These are phyloP conservation scores for Eulemur albifrons DNA, from an alignment of 2,797 vertebrate genomes.

Conservation along the genomic window DNA sequence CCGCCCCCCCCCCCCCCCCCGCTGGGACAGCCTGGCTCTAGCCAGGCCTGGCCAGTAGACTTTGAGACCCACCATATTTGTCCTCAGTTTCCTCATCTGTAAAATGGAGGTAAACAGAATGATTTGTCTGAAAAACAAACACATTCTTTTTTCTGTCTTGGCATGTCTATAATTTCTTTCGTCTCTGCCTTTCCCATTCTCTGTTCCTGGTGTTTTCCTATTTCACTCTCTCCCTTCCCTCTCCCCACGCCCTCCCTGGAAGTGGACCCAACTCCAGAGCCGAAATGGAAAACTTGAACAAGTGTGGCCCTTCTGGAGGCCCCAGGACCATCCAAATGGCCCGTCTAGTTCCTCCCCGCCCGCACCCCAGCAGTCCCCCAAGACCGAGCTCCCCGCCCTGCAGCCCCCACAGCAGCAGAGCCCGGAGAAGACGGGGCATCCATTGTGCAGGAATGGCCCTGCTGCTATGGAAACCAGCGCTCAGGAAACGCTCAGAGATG, in stretches of 20 bases:
- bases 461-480: constrained; percentile 79
- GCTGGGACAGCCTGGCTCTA: not conserved
- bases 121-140: not conserved
- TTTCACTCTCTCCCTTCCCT: not conserved
- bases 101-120: not conserved
- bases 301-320: not conserved
- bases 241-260: not conserved
- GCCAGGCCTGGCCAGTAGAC: not conserved
- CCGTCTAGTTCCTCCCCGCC: not conserved
- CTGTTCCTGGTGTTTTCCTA: not conserved
- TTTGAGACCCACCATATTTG: not conserved
- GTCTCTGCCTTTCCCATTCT: not conserved
- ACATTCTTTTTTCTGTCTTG: not conserved
- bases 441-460: constrained; percentile 66
- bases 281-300: not conserved
- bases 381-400: not conserved
- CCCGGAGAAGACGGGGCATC: constrained; percentile 59
- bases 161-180: not conserved
- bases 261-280: not conserved
- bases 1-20: not conserved
- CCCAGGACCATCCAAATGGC: not conserved
- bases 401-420: constrained; percentile 40
- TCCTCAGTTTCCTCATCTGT: not conserved
- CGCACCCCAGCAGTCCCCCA: not conserved
- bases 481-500: constrained; percentile 60